Evolutionary conservation across 1,140 invertebrate species (phyloP), one percentile per base, ranked within the genome.

Genomic region (Drosophila tropicalis): DNA sequence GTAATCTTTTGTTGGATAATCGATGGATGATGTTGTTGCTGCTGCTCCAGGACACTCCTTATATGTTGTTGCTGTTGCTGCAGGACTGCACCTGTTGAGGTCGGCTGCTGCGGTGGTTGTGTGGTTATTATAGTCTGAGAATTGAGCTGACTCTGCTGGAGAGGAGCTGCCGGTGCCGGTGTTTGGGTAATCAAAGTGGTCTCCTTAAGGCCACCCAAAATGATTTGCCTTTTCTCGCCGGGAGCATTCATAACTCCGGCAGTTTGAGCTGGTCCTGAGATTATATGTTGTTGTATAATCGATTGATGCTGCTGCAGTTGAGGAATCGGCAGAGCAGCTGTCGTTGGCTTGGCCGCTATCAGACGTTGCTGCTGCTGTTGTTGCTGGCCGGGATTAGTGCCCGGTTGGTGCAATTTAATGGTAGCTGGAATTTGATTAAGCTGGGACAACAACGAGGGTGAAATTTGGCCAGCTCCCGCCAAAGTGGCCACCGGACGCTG

Each of bases 251-350:
- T 6, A 5, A 29, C 29, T 29, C 29, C 62, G 61, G 61, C 5
- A 32, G 62, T 25, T 54, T 72, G 32, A 6, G 79, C 55, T 1
- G 81, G 91, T 1, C 90, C 81, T 6, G 91, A 91, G 41, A 90
- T 91, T 12, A 90, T 87, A 64, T 90, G 89, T 51, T 91, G 90
- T 62, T 92, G 91, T 41, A 92, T 91, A 13, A 92, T 91, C n/a
- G 91, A 91, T 47, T 91, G 89, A 62, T 92, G 91, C 47, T 92
- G 87, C 70, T 91, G 90, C 36, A 91, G 69, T 34, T 91, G 90
- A 0, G 87, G 90, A 64, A 91, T 90, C 9, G 83, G 77, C n/a
- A 83, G 51, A 0, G 82, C 29, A 29, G 76, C 57, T 51, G 44
- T 73, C 39, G 68, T 15, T 17, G 56, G 56, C n/a, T 81, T 72